These are phyloP conservation scores for Eristalis intricaria DNA, from an alignment of 2,888 invertebrate species.

Conservation along the genomic window DNA sequence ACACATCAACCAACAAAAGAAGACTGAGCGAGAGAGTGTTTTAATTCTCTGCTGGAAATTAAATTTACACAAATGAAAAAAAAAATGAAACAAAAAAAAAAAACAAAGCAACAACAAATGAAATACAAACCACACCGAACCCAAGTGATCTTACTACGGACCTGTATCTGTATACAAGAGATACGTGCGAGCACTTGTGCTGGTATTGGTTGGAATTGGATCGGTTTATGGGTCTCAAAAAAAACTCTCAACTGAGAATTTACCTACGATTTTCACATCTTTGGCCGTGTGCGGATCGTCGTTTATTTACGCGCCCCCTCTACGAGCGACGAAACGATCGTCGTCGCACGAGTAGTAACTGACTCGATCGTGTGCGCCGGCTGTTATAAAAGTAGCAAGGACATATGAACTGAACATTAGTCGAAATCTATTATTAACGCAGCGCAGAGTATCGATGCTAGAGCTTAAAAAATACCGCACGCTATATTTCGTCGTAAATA, in stretches of 20 bases:
- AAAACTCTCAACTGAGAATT: conserved; percentile 67
- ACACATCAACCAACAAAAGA: conserved; percentile 30
- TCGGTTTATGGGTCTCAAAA: conserved; percentile 62
- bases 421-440: conserved; percentile 81
- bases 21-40: conserved; percentile 52
- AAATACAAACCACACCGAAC: conserved; percentile 1
- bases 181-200: background rate
- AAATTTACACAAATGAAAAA: background rate
- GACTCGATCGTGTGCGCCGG: conserved; percentile 74
- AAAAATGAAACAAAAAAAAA: background rate
- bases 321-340: conserved; percentile 57
- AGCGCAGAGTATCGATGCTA: conserved; percentile 73
- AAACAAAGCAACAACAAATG: background rate
- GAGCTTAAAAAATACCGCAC: conserved; percentile 54
- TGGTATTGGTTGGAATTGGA: conserved; percentile 44
- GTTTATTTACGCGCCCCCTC: conserved; percentile 66
- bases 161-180: background rate
- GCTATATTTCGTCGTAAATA: conserved; percentile 13
- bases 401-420: conserved; percentile 81
- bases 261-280: conserved; percentile 71
- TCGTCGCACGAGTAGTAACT: conserved; percentile 72
- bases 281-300: conserved; percentile 67
- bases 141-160: conserved; percentile 27
- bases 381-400: conserved; percentile 82
- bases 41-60: conserved; percentile 27